Base-by-base conservation (phyloP, 2,113 vertebrate species). In the Petaurus breviceps region DNA sequence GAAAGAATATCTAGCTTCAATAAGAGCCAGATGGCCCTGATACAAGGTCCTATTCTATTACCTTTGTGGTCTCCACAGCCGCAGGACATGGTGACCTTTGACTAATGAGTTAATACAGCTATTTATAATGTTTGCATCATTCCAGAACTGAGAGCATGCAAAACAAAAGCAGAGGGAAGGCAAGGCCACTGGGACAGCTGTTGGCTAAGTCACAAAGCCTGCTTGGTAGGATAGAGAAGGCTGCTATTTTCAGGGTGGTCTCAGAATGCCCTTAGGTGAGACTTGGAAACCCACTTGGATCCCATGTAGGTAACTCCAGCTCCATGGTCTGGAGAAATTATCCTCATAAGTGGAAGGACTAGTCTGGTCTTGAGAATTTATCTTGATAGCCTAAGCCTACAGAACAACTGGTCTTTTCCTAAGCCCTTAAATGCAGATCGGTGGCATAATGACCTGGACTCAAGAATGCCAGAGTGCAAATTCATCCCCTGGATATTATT, bases 221-320 rank as follows among this genome's bases (percentile, higher is more conserved):
- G 0, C 12, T 1, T 54, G 5, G 16, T 1, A 2, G 43, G 10
- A 8, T 19, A 23, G 47, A 43, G 26, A 10, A 8, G 43, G 1
- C 2, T 46, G 24, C 23, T 46, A 47, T 25, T 52, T 43, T 2
- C 8, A 12, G 12, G 25, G 77, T 37, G 84, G 84, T 8, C 92
- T 47, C 31, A 28, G 3, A 12, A 0, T 31, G 10, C 5, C 22
- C 22, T 49, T 51, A 49, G 51, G 16, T 14, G 25, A 31, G 28
- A 50, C 16, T 28, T 49, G 43, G 68, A 46, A 1, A 28, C 11
- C 31, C 28, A 31, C 3, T 68, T 68, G 43, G 68, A 16, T n/a
- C 1, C n/a, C 37, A 22, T n/a, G 19, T 84, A 22, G n/a, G n/a
- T 84, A 84, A 84, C 37, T 6, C 2, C n/a, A 43, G n/a, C 19